Evolutionary conservation across 2,888 invertebrate species (phyloP), one percentile per base, ranked within the genome.

Genomic region (Pterobdella sp.): DNA sequence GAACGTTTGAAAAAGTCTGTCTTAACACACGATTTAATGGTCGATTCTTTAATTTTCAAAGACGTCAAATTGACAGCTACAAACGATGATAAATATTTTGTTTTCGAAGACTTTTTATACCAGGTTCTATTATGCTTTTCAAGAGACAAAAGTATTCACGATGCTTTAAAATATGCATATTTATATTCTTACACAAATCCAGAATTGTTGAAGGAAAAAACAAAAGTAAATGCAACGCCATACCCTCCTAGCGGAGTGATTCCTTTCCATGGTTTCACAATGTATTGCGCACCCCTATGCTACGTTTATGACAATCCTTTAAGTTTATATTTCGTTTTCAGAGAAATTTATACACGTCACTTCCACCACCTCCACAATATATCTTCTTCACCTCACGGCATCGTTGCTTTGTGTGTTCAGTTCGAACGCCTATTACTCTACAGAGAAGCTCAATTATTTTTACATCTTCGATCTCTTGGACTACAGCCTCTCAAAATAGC

Each of bases 51-150:
- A 10, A 91, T 95, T 79, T 92, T 94, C 79, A 96, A 95, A 88
- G 96, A 96, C 82, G 92, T 96, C 10, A 94, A 94, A 83, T 84
- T 95, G 75, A 96, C 95, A 0, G 94, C 95, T 0, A 93, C 94
- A 14, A 96, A 96, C 83, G 95, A 96, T 82, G 95, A 96, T 83
- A 95, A 95, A 82, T 95, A 95, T 83, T 96, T 96, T 83, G 94
- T 96, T 0, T 96, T 94, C 83, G 95, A 96, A 86, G 96, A 96
- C 84, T 89, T 94, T 72, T 85, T 96, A 0, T 94, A 94, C 83
- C 94, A 95, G 87, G 91, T 91, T 81, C 72, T 74, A 18, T 18
- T 95, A 72, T 93, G 93, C 80, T 95, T 95, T 84, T 93, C 93
- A 18, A 88, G 95, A 74, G 95, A 95, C 84, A 56, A 56, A n/a